Conservation (phyloP, 1,140 invertebrate species). For the Nomia melanderi region DNA sequence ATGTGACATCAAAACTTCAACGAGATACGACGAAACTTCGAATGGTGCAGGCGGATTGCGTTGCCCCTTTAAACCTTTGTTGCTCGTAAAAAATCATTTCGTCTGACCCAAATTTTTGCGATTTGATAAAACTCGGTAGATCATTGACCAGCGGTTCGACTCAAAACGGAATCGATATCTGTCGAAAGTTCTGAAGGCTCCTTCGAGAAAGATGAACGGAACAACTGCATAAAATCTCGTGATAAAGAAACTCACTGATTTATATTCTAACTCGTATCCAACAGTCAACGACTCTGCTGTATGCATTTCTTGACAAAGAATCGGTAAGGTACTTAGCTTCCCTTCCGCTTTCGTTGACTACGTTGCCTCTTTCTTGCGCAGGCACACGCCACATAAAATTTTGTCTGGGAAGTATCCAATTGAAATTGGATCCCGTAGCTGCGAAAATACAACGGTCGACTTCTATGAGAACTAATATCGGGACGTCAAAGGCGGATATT, state of each 20-base stretch:
- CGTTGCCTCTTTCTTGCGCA: not conserved
- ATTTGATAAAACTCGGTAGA: not conserved
- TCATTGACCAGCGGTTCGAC: conserved; percentile 4
- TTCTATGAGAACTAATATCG: conserved; percentile 24
- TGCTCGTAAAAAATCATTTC: conserved; percentile 6
- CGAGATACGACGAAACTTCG: conserved; percentile 16
- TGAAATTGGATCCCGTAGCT: conserved; percentile 24
- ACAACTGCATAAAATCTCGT: not conserved
- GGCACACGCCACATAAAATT: not conserved
- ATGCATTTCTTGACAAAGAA: not conserved
- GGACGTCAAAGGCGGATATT: conserved; percentile 32
- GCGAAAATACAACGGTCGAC: conserved; percentile 12
- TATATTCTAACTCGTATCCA: not conserved
- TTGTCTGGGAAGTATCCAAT: conserved; percentile 26
- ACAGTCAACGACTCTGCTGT: not conserved
- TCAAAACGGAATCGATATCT: too few relatives aligned
- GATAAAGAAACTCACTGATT: not conserved
- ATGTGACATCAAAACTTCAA: conserved; percentile 26
- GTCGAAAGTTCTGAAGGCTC: not conserved
- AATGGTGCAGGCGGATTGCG: not conserved
- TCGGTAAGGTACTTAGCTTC: not conserved
- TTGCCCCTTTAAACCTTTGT: not conserved
- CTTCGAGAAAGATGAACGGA: not conserved
- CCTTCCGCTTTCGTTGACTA: not conserved
- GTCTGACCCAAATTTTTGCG: not conserved